Percentiles rank a stretch among this genome's conserved stretches.
phyloP scores from a whole-genome alignment of 2,797 vertebrate species.

The Chaetodon trifasciatus region DNA sequence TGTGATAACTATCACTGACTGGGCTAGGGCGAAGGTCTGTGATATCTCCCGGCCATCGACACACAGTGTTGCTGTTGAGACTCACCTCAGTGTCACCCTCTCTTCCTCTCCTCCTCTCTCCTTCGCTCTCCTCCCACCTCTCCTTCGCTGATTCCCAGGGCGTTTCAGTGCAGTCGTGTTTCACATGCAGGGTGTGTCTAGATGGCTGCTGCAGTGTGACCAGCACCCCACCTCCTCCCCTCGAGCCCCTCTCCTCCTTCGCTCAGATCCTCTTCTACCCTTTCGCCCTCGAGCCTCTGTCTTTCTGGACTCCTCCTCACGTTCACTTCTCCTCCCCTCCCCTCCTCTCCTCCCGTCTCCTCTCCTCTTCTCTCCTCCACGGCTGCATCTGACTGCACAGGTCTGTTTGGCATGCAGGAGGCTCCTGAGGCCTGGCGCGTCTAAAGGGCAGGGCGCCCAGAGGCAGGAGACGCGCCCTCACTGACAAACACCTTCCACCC shows the following conservation, averaged over 20 bases:
- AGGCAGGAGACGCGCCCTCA: constrained; percentile 83
- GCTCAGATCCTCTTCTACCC: constrained; percentile 73
- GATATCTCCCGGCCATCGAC: constrained; percentile 82
- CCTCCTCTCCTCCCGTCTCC: constrained; percentile 38
- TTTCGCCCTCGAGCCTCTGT: constrained; percentile 70
- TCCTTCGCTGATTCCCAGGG: constrained; percentile 56
- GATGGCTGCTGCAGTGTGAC: constrained; percentile 81
- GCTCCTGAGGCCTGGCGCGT: constrained; percentile 86
- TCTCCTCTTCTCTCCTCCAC: constrained; percentile 43
- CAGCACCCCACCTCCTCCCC: constrained; percentile 55
- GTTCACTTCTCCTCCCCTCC: constrained; percentile 45
- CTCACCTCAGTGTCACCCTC: constrained; percentile 78
- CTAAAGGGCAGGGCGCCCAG: constrained; percentile 89
- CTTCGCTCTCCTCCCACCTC: constrained; percentile 34
- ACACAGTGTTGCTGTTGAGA: constrained; percentile 74
- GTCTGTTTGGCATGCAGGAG: constrained; percentile 89
- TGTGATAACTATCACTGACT: constrained; percentile 81
- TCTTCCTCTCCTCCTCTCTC: constrained; percentile 54
- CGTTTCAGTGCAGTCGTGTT: constrained; percentile 79
- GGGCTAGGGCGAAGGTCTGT: constrained; percentile 79
- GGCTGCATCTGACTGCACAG: constrained; percentile 85
- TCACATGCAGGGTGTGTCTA: constrained; percentile 84
- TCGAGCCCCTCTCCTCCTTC: constrained; percentile 45
- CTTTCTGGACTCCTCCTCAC: constrained; percentile 76
- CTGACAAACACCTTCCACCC: constrained; percentile 82